Base-by-base conservation (phyloP, 1,140 invertebrate genomes). In the Chrysoperla carnea region DNA sequence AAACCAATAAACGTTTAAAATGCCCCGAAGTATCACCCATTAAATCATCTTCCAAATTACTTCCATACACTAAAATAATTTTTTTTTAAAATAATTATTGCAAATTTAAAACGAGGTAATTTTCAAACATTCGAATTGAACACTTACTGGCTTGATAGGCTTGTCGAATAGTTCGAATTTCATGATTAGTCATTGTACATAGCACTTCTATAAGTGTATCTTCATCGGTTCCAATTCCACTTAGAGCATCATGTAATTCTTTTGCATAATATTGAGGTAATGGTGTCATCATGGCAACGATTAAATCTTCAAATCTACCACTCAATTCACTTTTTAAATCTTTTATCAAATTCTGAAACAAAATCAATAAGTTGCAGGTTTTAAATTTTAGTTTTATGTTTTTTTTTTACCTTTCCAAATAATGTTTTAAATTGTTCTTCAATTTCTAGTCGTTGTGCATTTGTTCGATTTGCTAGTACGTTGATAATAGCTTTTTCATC, bases 241-340 rank as follows among this genome's bases (percentile, higher is more conserved):
- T 65, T 53, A 91, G 82, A 14, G 91, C 89, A 45, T 90, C 75
- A 49, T 89, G 77, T n/a, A 96, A 56, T 60, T 89, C 79, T 56
- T 80, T 74, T 7, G 87, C 90, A 58, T 92, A 85, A 62, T 76
- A 94, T 50, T 90, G 78, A 2, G 81, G 77, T 33, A 89, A 71
- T 1, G 85, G 81, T 42, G 77, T 87, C 78, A 96, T 84, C 46
- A 96, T 62, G 1, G 85, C 86, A 13, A 94, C 61, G 4, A 95
- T 62, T 0, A 91, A 64, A 49, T 90, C 78, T 59, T 95, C 85
- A 54, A 93, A 92, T 53, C 91, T 87, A 12, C 91, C 91, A 51
- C 78, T 78, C 6, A 91, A 68, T 60, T 96, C 91, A 46, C 82
- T 85, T 58, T 92, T 90, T 46, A 97, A 66, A 51, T 94, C 85